Conservation (phyloP, 1,140 invertebrate species). For the Drosophila repletoides region DNA sequence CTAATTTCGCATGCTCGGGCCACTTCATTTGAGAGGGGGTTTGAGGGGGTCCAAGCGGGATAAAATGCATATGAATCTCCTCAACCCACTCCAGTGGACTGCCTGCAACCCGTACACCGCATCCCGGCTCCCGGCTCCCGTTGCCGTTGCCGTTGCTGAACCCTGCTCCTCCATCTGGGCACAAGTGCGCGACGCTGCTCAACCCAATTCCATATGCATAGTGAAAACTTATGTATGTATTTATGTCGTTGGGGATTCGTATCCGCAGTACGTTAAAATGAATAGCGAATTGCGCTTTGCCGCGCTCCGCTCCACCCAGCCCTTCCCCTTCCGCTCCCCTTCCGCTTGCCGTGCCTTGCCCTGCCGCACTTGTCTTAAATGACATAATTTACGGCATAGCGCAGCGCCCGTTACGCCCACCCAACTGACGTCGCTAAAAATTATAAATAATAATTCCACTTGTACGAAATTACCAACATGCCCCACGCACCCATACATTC, state of each 20-base stretch:
- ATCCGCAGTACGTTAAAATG: conserved; percentile 51
- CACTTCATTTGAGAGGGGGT: conserved; percentile 51
- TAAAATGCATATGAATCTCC: conserved; percentile 70
- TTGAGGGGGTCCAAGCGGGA: conserved; percentile 37
- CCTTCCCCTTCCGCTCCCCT: no score
- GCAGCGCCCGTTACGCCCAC: conserved; percentile 74
- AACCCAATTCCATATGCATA: conserved; percentile 77
- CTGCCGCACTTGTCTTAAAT: conserved; percentile 69
- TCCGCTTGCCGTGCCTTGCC: background rate
- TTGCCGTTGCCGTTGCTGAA: background rate
- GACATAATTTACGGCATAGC: conserved; percentile 78
- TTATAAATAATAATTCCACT: conserved; percentile 80
- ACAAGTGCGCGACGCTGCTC: conserved; percentile 46
- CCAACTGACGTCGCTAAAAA: conserved; percentile 73
- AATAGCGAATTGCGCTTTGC: conserved; percentile 37
- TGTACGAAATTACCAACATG: conserved; percentile 70
- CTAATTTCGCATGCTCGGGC: conserved; percentile 68
- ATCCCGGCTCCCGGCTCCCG: no score
- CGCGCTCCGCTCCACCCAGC: no score
- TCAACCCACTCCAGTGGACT: background rate
- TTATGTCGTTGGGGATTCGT: conserved; percentile 37
- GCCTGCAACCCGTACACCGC: no score
- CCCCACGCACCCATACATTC: conserved; percentile 35
- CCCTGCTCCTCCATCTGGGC: conserved; percentile 5
- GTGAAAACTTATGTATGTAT: conserved; percentile 42